Evolutionary conservation across 2,797 vertebrate species (phyloP), one percentile per base, ranked within the genome.

Genomic region (Phoxinus dragarum): DNA sequence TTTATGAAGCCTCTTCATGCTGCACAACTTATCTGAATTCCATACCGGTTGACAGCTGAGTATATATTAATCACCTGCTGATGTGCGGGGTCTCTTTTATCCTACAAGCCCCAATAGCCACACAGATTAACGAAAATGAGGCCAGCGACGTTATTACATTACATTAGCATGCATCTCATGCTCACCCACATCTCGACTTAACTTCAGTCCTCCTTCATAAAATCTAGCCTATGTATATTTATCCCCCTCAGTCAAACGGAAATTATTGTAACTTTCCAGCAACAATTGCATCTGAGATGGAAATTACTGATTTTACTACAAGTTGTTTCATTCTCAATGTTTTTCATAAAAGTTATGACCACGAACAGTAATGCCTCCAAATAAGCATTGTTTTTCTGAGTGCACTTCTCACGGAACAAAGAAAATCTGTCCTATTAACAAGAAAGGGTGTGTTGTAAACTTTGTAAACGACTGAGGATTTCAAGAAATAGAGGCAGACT

Each of bases 31-130:
- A 87, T 88, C 88, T 88, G 68, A 74, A 84, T 80, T 81, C 71
- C 49, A 54, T 82, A 64, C 74, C 31, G 10, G 73, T 71, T 88
- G 87, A 89, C 81, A 81, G 79, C 80, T 81, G 80, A 83, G 83
- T 74, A 44, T 36, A 74, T 84, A 90, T 87, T 91, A 89, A 91
- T 90, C 88, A 91, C 73, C 56, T 81, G 23, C 88, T 88, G 85
- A 89, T 88, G 87, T 88, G 80, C 80, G 31, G 59, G 66, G 71
- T 80, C 75, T 84, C 52, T 52, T 77, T 83, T 87, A 68, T 85
- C 69, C 69, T 38, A 83, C 72, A 66, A 73, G 59, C 75, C 27
- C 81, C 44, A 72, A 86, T 88, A 87, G 84, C 85, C 76, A 78
- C 68, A 81, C 68, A 56, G 54, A 79, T 82, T 83, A 87, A 77